A percentile compares a stretch with the other conserved stretches of the same genome.
Evolutionary conservation across 2,113 vertebrate species (phyloP).

Genomic region (Albula glossodonta): DNA sequence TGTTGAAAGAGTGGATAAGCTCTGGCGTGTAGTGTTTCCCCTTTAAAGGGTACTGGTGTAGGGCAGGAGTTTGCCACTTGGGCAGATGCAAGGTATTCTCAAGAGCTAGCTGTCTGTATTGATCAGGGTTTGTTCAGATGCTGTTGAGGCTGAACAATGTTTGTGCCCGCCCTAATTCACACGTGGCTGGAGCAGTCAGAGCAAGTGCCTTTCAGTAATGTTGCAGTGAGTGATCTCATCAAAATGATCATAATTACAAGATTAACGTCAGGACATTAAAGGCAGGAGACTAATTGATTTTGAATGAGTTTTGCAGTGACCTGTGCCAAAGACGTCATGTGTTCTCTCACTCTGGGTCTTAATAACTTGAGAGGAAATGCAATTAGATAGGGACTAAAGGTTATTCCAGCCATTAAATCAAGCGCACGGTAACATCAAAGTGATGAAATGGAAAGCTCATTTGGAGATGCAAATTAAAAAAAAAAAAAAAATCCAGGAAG

Average conservation of each 20-base stretch:
- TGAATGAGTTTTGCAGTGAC: not conserved
- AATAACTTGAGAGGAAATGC: not conserved
- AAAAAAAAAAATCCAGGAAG: not conserved
- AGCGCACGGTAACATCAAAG: not conserved
- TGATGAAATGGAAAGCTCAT: not conserved
- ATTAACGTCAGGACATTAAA: not conserved
- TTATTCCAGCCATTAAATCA: not conserved
- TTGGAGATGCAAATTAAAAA: not conserved
- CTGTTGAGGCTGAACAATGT: not conserved
- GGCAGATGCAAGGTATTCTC: not conserved
- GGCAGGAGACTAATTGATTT: not conserved
- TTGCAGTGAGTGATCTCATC: not conserved
- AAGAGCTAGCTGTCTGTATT: not conserved
- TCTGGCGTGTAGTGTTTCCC: not conserved
- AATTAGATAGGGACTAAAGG: not conserved
- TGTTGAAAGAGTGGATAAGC: not conserved
- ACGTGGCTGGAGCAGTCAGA: not conserved
- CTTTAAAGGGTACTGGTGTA: not conserved
- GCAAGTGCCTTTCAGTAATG: not conserved
- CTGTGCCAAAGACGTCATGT: not conserved
- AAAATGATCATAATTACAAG: not conserved
- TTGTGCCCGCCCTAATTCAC: not conserved
- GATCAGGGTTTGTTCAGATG: not conserved
- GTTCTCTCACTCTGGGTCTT: not conserved
- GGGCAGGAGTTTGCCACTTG: not conserved